A percentile compares a stretch with the other conserved stretches of the same genome.
Conservation (phyloP, 1,140 invertebrate species). For the Melanaphis sacchari region DNA sequence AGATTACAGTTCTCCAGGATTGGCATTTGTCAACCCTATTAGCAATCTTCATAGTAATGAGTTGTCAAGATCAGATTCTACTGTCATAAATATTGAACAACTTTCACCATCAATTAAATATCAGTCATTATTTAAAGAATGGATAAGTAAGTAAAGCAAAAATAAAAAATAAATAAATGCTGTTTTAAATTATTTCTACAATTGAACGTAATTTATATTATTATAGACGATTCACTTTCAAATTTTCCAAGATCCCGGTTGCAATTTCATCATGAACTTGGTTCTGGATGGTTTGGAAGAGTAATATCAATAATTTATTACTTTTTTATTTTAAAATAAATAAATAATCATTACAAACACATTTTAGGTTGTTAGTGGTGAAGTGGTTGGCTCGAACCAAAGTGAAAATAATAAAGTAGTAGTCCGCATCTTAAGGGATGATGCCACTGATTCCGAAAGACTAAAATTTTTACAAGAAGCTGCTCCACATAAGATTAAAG, state of each 20-base stretch:
- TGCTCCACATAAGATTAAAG: conserved; percentile 66
- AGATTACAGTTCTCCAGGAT: conserved; percentile 52
- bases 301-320: conserved; percentile 65
- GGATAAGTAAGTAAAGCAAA: conserved; percentile 6
- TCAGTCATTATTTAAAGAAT: conserved; percentile 55
- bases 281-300: conserved; percentile 86
- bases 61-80: conserved; percentile 38
- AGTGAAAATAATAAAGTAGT: conserved; percentile 65
- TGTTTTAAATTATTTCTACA: background rate
- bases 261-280: conserved; percentile 83
- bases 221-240: conserved; percentile 47
- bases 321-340: background rate
- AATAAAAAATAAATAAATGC: background rate
- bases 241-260: conserved; percentile 80
- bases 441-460: conserved; percentile 73
- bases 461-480: conserved; percentile 77
- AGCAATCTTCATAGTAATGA: conserved; percentile 43
- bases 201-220: background rate
- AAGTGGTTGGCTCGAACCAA: conserved; percentile 67
- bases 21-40: conserved; percentile 52
- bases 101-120: conserved; percentile 53
- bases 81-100: conserved; percentile 53
- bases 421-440: conserved; percentile 76
- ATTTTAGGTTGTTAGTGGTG: conserved; percentile 76
- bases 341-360: background rate